phyloP scores from a whole-genome alignment of 1,140 invertebrate genomes.

The Phenacoccus solenopsis region DNA sequence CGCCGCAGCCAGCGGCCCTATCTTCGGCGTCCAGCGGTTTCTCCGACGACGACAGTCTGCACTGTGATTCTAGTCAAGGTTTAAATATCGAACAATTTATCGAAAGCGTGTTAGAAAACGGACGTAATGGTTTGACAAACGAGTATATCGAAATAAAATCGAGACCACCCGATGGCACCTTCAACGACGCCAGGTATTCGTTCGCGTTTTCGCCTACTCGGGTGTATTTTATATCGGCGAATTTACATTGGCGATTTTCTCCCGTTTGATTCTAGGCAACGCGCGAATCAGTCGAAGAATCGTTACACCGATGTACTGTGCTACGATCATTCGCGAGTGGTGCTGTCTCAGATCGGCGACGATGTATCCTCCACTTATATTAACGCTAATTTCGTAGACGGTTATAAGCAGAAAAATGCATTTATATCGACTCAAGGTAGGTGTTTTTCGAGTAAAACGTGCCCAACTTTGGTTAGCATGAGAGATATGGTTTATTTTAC shows the following conservation, averaged over 20 bases:
- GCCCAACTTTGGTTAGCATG: not conserved
- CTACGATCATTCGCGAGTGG: constrained; percentile 86
- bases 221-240: not conserved
- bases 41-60: constrained; percentile 74
- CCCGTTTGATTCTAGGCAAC: constrained; percentile 54
- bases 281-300: constrained; percentile 79
- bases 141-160: constrained; percentile 78
- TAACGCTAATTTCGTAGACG: constrained; percentile 96
- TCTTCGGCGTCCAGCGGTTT: constrained; percentile 70
- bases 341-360: constrained; percentile 55
- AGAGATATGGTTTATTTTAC: not conserved
- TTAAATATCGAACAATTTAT: constrained; percentile 64
- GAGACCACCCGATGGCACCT: constrained; percentile 68
- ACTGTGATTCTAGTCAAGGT: constrained; percentile 47
- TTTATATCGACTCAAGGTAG: constrained; percentile 94
- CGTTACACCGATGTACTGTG: constrained; percentile 92
- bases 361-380: constrained; percentile 83
- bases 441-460: constrained; percentile 14
- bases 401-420: constrained; percentile 93
- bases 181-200: constrained; percentile 55
- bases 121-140: constrained; percentile 59
- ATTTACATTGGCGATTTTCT: not conserved
- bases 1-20: constrained; percentile 48
- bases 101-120: constrained; percentile 54
- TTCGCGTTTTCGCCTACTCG: too few relatives aligned